Base-by-base conservation (phyloP, 2,113 vertebrate species). In the Microcebus jonahi region DNA sequence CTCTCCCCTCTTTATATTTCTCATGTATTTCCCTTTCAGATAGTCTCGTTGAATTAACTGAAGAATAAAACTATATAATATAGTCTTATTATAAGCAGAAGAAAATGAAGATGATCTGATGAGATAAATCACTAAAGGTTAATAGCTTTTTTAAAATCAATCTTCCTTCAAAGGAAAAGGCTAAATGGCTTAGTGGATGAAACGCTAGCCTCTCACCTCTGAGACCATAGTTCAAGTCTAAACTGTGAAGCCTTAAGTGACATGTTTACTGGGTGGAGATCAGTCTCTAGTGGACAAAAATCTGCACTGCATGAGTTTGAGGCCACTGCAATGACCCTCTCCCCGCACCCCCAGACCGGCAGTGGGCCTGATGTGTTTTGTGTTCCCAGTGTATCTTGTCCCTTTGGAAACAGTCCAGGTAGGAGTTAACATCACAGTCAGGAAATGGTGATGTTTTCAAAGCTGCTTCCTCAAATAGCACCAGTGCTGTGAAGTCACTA, bases 101-200 rank as follows among this genome's bases (percentile, higher is more conserved):
- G 96, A 98, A 99, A 98, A 98, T 98, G 98, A 98, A 98, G 98
- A 98, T 98, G 98, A 99, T 99, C 98, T 98, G 98, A 98, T 98
- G 98, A 98, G 98, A 98, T 99, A 98, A 98, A 99, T 99, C 84
- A 95, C 98, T 95, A 98, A 97, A 98, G 98, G 98, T 99, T 99
- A 99, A 99, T 98, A 98, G 98, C 98, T 99, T 99, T 99, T 98
- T 98, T 67, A 98, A 99, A 99, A 99, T 99, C 98, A 98, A 98
- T 99, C 98, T 99, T 98, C 98, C 95, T 98, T 98, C 98, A 98
- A 99, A 98, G 96, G 98, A 98, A 99, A 99, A 98, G 98, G 98
- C 98, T 98, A 99, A 99, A 98, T 98, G 98, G 98, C 98, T 99
- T 98, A 98, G 98, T 98, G 98, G 98, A 98, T 98, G 98, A 98